These are phyloP conservation scores for Rhynchophorus ferrugineus DNA, from an alignment of 1,140 invertebrate species.

Conservation along the genomic window DNA sequence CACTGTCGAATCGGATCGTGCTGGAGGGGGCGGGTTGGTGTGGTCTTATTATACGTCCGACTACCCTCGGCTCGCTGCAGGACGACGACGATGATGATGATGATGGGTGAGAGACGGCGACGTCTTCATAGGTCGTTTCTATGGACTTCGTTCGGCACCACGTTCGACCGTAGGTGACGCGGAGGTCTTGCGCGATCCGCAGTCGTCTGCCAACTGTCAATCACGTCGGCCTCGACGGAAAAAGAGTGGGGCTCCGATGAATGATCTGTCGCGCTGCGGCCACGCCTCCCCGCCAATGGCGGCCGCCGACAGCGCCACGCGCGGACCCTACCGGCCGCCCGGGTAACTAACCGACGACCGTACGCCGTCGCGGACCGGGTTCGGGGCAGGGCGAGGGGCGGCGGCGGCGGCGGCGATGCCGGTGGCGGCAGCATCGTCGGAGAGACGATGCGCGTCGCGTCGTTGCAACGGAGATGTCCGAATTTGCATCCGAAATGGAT, in stretches of 20 bases:
- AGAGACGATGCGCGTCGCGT: no score
- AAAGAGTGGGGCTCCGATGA: constrained; percentile 48
- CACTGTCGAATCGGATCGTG: no score
- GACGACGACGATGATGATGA: constrained; percentile 27
- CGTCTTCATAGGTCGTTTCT: constrained; percentile 33
- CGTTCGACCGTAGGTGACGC: constrained; percentile 34
- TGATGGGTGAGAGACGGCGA: constrained; percentile 24
- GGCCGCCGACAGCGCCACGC: constrained; percentile 26
- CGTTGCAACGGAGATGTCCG: not conserved
- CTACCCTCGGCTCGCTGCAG: constrained; percentile 32
- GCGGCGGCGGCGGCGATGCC: not conserved
- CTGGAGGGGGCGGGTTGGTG: no score
- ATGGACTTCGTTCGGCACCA: constrained; percentile 28
- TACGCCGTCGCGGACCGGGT: constrained; percentile 9
- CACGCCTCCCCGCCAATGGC: constrained; percentile 38
- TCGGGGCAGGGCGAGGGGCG: not conserved
- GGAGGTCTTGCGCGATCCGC: constrained; percentile 53
- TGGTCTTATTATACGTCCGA: constrained; percentile 31
- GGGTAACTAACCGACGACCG: constrained; percentile 22
- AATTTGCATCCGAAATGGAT: not conserved
- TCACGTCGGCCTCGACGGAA: constrained; percentile 46
- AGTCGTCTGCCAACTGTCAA: constrained; percentile 62
- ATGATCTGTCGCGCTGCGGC: constrained; percentile 38
- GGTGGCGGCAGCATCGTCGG: not conserved
- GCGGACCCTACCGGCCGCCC: constrained; percentile 26